Conservation (phyloP, 2,888 invertebrate species). For the Eurois occulta region DNA sequence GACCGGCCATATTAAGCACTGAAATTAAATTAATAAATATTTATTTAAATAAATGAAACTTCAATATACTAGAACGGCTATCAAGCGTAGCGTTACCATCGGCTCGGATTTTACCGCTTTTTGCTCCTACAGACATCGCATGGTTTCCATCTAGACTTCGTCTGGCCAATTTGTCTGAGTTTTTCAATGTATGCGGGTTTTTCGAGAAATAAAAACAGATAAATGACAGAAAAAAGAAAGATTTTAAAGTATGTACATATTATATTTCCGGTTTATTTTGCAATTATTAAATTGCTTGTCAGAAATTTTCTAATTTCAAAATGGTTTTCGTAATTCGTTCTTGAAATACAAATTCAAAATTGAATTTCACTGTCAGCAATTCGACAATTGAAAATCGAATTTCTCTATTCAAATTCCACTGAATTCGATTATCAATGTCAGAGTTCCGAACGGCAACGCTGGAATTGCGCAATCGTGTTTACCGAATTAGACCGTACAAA, state of each 20-base stretch:
- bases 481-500: conserved; percentile 11
- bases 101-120: too few species aligned
- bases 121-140: too few species aligned
- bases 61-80: not conserved
- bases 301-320: not conserved
- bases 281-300: not conserved
- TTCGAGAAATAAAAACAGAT: too few species aligned
- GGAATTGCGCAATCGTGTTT: conserved; percentile 5
- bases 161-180: too few species aligned
- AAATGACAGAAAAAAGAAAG: too few species aligned
- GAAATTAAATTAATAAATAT: conserved; percentile 9
- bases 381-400: conserved; percentile 20
- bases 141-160: too few species aligned
- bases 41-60: not conserved
- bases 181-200: too few species aligned
- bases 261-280: too few species aligned
- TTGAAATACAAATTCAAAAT: conserved; percentile 18
- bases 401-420: conserved; percentile 17
- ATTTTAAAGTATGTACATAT: too few species aligned
- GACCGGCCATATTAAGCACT: conserved; percentile 24
- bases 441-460: not conserved
- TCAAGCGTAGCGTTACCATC: not conserved
- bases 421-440: conserved; percentile 32
- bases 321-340: not conserved
- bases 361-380: conserved; percentile 20